phyloP scores from a whole-genome alignment of 2,888 invertebrate species.

The Aplocera efformata region DNA sequence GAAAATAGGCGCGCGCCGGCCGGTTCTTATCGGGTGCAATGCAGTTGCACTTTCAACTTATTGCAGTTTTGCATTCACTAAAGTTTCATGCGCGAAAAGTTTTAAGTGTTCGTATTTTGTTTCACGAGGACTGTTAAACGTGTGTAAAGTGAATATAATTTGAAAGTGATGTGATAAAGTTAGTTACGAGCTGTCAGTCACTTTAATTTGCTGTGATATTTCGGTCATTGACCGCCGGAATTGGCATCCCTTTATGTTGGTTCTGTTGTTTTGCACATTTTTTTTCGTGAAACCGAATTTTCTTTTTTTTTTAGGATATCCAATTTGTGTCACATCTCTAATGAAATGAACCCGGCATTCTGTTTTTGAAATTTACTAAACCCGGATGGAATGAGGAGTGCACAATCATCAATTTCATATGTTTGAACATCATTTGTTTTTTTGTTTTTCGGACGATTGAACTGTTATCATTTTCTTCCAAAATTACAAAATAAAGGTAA shows the following conservation, averaged over 20 bases:
- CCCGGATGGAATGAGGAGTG: constrained; percentile 79
- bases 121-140: constrained; percentile 53
- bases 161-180: constrained; percentile 68
- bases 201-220: constrained; percentile 74
- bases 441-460: constrained; percentile 80
- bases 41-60: constrained; percentile 81
- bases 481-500: constrained; percentile 79
- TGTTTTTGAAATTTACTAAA: constrained; percentile 74
- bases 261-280: constrained; percentile 53
- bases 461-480: constrained; percentile 77
- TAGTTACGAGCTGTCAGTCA: constrained; percentile 61
- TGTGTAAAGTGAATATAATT: constrained; percentile 66
- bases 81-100: constrained; percentile 77
- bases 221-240: constrained; percentile 80
- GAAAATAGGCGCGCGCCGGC: constrained; percentile 77
- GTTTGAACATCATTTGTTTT: constrained; percentile 80
- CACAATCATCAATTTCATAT: constrained; percentile 77
- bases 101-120: constrained; percentile 62
- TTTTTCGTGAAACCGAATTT: constrained; percentile 59
- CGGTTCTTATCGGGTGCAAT: constrained; percentile 80
- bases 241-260: constrained; percentile 70
- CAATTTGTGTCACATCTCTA: constrained; percentile 70
- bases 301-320: constrained; percentile 63
- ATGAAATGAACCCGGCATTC: constrained; percentile 72
- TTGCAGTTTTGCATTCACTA: constrained; percentile 78